Evolutionary conservation across 2,888 invertebrate genomes (phyloP).

Genomic region (Scrobipalpa costella): DNA sequence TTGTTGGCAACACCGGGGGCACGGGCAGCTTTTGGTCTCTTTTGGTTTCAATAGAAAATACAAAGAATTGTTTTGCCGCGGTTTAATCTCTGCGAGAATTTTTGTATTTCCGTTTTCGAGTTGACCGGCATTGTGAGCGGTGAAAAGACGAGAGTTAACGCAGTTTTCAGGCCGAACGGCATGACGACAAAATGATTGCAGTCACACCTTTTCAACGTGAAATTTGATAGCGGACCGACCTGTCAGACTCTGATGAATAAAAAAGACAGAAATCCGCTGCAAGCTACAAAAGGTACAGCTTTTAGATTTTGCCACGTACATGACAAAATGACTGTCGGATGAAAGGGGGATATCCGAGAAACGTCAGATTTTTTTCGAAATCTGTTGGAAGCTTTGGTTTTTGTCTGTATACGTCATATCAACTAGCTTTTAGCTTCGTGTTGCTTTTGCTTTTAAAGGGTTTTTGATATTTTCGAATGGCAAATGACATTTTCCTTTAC

Average conservation of each 20-base stretch:
- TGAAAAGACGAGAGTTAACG: constrained; percentile 6
- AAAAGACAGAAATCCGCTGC: not conserved
- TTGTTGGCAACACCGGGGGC: constrained; percentile 37
- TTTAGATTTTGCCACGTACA: constrained; percentile 9
- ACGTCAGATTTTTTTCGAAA: not conserved
- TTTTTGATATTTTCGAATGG: too few relatives aligned
- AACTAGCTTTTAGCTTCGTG: not conserved
- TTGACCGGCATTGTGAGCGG: not conserved
- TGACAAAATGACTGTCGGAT: constrained; percentile 6
- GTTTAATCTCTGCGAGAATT: constrained; percentile 17
- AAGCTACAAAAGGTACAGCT: not conserved
- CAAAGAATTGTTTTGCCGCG: constrained; percentile 23
- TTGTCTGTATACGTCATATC: not conserved
- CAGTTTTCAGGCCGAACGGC: not conserved
- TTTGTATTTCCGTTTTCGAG: constrained; percentile 20
- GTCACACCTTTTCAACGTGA: constrained; percentile 9
- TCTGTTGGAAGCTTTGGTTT: not conserved
- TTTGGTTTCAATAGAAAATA: constrained; percentile 26
- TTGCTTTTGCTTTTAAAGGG: not conserved
- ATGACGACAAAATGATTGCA: not conserved
- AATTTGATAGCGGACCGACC: not conserved
- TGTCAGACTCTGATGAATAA: not conserved
- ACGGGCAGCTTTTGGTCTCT: constrained; percentile 27
- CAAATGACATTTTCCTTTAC: too few relatives aligned
- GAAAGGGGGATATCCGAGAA: not conserved